These are phyloP conservation scores for Phrynocephalus versicolor DNA, from an alignment of 2,113 vertebrate species.

Conservation along the genomic window DNA sequence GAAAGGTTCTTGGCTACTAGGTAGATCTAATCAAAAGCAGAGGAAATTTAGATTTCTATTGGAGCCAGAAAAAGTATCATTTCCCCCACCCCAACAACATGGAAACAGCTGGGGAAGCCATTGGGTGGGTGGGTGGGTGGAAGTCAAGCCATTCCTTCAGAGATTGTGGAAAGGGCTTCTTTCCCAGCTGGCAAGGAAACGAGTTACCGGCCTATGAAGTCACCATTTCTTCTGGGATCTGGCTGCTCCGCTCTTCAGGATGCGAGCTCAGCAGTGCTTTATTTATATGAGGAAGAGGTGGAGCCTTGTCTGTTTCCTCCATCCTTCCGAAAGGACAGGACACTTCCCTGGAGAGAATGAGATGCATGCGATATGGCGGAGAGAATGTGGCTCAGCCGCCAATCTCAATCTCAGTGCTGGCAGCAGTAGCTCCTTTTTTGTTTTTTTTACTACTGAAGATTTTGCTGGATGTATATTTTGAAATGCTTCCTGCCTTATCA, in stretches of 20 bases:
- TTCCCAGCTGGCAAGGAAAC: constrained; percentile 63
- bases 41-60: neutral
- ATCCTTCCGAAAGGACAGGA: constrained; percentile 74
- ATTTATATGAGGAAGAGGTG: constrained; percentile 73
- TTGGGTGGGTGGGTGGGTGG: neutral
- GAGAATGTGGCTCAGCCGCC: neutral
- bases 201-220: constrained; percentile 69
- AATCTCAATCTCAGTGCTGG: neutral
- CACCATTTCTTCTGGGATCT: constrained; percentile 66
- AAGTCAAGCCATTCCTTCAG: constrained; percentile 38
- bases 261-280: constrained; percentile 67
- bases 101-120: constrained; percentile 55
- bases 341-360: constrained; percentile 57
- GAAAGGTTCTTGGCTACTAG: neutral
- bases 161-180: constrained; percentile 51
- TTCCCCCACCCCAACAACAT: neutral
- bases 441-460: neutral
- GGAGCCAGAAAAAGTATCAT: rapidly evolving
- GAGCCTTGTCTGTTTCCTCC: constrained; percentile 70
- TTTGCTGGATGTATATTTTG: neutral
- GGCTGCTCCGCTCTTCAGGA: constrained; percentile 65
- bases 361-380: constrained; percentile 39
- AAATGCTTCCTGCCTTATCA: neutral
- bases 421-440: neutral
- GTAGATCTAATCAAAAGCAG: neutral